Percentiles rank a stretch among this genome's conserved stretches.
These are phyloP conservation scores for Lutra lutra DNA, from an alignment of 2,797 vertebrate genomes.

Conservation along the genomic window DNA sequence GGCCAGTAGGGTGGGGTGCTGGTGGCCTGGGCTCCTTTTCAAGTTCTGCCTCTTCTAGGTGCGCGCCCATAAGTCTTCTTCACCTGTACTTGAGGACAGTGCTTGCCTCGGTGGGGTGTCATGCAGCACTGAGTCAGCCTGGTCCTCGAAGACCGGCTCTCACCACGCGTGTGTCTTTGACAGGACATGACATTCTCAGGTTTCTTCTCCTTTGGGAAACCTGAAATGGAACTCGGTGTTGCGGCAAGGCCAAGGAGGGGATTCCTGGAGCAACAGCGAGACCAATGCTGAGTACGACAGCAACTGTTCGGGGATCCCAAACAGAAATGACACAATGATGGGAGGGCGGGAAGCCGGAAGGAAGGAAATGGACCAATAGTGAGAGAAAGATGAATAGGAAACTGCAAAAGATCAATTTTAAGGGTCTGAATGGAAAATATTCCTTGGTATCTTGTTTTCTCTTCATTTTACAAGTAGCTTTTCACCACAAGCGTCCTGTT, in stretches of 20 bases:
- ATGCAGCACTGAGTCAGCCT: not conserved
- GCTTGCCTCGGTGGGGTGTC: fast-evolving
- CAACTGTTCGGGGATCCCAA: not conserved
- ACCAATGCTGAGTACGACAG: not conserved
- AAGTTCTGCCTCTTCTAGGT: not conserved
- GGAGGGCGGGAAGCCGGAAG: not conserved
- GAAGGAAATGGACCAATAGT: not conserved
- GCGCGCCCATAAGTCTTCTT: fast-evolving
- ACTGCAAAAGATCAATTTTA: no score
- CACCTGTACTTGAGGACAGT: fast-evolving
- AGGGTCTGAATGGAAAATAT: not conserved
- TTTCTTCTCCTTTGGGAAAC: not conserved
- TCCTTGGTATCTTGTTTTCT: not conserved
- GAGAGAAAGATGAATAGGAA: not conserved
- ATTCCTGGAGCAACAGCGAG: not conserved
- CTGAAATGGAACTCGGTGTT: not conserved
- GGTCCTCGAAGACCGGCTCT: not conserved
- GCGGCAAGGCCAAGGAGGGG: not conserved
- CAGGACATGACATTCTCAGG: fast-evolving
- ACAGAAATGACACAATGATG: not conserved
- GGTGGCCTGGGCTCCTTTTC: fast-evolving
- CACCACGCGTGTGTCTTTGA: fast-evolving
- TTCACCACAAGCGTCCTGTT: not conserved
- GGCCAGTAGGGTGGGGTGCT: not conserved
- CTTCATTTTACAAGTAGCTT: not conserved